Evolutionary conservation across 92 coral and sea anemone genomes (phyloP).

Genomic region (Actinostola sp.): DNA sequence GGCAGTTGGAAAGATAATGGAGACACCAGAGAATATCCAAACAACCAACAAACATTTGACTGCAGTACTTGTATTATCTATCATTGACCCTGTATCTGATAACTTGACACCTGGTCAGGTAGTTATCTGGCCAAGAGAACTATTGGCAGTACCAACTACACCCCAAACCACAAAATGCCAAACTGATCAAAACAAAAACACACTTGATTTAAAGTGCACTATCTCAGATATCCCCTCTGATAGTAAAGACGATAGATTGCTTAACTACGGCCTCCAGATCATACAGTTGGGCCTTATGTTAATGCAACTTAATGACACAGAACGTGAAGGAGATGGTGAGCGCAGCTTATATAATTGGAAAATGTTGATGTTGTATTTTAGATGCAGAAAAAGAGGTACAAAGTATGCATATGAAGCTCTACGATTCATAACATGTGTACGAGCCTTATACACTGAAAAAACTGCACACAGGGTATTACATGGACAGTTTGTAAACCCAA

Average conservation of each 20-base stretch:
- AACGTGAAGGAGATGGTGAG: conserved; percentile 40
- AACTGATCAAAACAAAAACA: too few species aligned
- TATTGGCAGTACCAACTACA: too few species aligned
- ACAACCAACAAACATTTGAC: too few species aligned
- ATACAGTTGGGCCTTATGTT: conserved; percentile 24
- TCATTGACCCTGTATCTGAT: too few species aligned
- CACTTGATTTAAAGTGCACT: not conserved
- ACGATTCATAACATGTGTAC: conserved; percentile 42
- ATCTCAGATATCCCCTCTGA: not conserved
- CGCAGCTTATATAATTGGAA: conserved; percentile 63
- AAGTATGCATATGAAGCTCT: conserved; percentile 67
- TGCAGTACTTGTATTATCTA: too few species aligned
- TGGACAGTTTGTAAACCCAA: conserved; percentile 64
- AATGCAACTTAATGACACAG: conserved; percentile 68
- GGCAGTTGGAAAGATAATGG: too few species aligned
- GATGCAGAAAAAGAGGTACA: conserved; percentile 21
- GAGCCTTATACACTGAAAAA: conserved; percentile 48
- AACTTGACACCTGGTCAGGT: too few species aligned
- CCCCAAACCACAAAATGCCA: too few species aligned
- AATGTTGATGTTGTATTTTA: conserved; percentile 61
- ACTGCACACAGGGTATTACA: conserved; percentile 54
- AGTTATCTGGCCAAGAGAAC: too few species aligned
- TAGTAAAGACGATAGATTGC: conserved; percentile 1
- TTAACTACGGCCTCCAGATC: not conserved
- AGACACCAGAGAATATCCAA: too few species aligned